phyloP scores from a whole-genome alignment of 2,113 vertebrate species.

The Stercorarius parasiticus region DNA sequence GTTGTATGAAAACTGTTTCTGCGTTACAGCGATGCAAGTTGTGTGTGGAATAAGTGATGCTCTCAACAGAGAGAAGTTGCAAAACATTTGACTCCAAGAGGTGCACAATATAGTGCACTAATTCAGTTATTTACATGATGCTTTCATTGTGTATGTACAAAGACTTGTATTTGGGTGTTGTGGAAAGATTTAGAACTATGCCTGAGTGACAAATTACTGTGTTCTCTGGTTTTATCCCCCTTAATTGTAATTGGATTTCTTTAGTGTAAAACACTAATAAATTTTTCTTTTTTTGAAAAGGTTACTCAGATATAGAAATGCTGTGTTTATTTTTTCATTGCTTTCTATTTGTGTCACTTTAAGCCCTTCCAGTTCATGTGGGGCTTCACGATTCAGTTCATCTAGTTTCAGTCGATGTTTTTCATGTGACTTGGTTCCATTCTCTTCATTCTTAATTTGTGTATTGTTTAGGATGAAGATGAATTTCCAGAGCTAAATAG shows the following conservation, averaged over 20 bases:
- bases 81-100: neutral
- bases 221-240: neutral
- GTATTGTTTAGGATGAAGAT: constrained; percentile 85
- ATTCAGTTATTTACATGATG: neutral
- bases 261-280: neutral
- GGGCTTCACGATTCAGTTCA: neutral
- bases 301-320: neutral
- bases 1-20: neutral
- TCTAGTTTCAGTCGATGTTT: neutral
- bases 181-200: neutral
- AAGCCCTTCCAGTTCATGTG: neutral
- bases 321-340: neutral
- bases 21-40: neutral
- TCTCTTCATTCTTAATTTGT: neutral
- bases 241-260: neutral
- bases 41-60: neutral
- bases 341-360: neutral
- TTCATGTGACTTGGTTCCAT: neutral
- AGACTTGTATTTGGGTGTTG: neutral
- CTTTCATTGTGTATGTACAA: neutral
- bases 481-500: constrained; percentile 88
- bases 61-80: neutral
- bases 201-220: neutral
- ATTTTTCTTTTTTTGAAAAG: neutral
- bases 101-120: neutral